Percentiles rank a stretch among this genome's conserved stretches.
Conservation (phyloP, 2,888 invertebrate species). For the Selenia dentaria region DNA sequence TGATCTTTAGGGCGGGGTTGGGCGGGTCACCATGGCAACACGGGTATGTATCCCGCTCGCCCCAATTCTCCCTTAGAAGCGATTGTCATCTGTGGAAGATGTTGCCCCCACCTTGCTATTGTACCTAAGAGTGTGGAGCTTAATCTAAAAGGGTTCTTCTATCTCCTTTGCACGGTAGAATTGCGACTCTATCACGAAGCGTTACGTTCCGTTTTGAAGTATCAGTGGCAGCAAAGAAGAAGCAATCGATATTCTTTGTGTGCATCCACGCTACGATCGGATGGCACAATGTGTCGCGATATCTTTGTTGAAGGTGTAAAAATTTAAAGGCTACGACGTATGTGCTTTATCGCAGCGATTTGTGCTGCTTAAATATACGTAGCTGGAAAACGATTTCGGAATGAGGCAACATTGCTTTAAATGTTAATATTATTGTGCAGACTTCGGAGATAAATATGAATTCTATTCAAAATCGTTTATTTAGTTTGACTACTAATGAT, state of each 20-base stretch:
- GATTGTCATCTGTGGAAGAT: slow-evolving; percentile 80
- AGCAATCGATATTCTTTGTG: slow-evolving; percentile 60
- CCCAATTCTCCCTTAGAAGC: slow-evolving; percentile 62
- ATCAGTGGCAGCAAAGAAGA: slow-evolving; percentile 21
- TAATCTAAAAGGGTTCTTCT: slow-evolving; percentile 79
- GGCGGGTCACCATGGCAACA: slow-evolving; percentile 73
- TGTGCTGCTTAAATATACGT: slow-evolving; percentile 18
- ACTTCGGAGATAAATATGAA: too few relatives aligned
- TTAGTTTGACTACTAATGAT: too few relatives aligned
- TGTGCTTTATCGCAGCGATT: slow-evolving; percentile 27
- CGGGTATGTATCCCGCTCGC: slow-evolving; percentile 69
- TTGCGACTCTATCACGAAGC: slow-evolving; percentile 45
- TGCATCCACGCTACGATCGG: slow-evolving; percentile 39
- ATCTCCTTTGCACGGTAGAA: slow-evolving; percentile 43
- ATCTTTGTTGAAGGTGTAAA: slow-evolving; percentile 37
- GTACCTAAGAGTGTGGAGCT: slow-evolving; percentile 61
- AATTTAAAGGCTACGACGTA: slow-evolving; percentile 25
- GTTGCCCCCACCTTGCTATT: slow-evolving; percentile 70
- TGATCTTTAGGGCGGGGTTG: slow-evolving; percentile 73
- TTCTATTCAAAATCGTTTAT: too few relatives aligned
- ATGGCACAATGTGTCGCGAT: slow-evolving; percentile 40
- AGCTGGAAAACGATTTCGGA: slow-evolving; percentile 12
- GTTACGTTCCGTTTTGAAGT: slow-evolving; percentile 40
- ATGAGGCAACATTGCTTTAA: slow-evolving; percentile 1
- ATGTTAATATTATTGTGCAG: too few relatives aligned